Conservation (phyloP, 1,140 invertebrate species). For the Zelostemma sp. region DNA sequence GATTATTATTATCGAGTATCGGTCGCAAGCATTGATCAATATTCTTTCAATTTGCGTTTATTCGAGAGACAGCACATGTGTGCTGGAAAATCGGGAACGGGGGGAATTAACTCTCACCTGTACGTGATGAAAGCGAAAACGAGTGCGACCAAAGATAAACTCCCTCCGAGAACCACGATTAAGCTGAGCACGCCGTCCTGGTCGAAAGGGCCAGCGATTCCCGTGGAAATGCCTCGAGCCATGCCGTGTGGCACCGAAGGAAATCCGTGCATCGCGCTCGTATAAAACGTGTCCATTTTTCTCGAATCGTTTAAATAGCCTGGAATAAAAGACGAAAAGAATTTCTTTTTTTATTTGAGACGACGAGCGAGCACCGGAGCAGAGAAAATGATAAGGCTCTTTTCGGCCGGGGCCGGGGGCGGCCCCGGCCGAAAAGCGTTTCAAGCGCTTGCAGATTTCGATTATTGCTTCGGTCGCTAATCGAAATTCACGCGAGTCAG, state of each 20-base stretch:
- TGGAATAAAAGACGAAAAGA: too few species aligned
- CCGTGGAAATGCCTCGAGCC: conserved; percentile 59
- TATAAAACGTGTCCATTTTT: conserved; percentile 69
- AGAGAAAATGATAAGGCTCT: neutral
- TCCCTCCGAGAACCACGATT: conserved; percentile 77
- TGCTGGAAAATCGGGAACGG: too few species aligned
- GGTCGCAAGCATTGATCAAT: neutral
- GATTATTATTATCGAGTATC: neutral
- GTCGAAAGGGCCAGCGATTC: conserved; percentile 62
- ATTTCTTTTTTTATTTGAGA: too few species aligned
- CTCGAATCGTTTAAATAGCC: conserved; percentile 19
- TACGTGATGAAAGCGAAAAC: conserved; percentile 81
- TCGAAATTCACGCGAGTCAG: conserved; percentile 47
- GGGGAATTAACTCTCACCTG: conserved; percentile 71
- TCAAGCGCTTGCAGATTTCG: too few species aligned
- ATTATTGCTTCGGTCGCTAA: conserved; percentile 46
- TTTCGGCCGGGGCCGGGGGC: neutral
- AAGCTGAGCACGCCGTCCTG: conserved; percentile 75
- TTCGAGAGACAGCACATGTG: too few species aligned
- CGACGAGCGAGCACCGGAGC: neutral
- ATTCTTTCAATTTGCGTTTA: neutral
- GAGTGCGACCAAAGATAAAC: conserved; percentile 77
- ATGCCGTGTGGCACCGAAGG: conserved; percentile 54
- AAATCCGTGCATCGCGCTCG: conserved; percentile 66
- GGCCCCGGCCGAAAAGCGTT: conserved; percentile 19